Evolutionary conservation across 2,797 vertebrate genomes (phyloP).

Genomic region (Mionectes olivaceus): DNA sequence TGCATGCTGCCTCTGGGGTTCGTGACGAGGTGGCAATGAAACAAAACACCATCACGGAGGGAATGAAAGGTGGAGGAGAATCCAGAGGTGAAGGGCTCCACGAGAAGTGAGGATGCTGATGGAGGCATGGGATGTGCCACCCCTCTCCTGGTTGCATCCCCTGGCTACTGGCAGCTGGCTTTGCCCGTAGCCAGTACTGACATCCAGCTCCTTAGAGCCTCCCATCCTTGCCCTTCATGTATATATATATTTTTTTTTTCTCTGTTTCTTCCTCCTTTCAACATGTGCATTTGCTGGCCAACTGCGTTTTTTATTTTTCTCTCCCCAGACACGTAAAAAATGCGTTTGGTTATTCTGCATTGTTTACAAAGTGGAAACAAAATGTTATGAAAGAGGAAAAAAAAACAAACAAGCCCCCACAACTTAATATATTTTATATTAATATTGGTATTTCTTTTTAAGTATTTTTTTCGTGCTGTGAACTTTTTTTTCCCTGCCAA

Average conservation of each 20-base stretch:
- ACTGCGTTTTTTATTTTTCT: slow-evolving; percentile 77
- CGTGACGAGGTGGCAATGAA: neutral
- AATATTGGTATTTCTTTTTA: slow-evolving; percentile 87
- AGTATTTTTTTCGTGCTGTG: slow-evolving; percentile 84
- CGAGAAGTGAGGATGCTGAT: neutral
- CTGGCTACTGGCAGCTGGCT: slow-evolving; percentile 63
- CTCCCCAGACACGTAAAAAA: slow-evolving; percentile 71
- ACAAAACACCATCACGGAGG: neutral
- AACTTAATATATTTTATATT: slow-evolving; percentile 97
- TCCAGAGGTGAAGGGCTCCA: neutral
- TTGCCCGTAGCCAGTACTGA: slow-evolving; percentile 3
- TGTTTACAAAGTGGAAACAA: slow-evolving; percentile 90
- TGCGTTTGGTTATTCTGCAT: slow-evolving; percentile 81
- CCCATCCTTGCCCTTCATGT: slow-evolving; percentile 17
- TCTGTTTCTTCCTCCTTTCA: slow-evolving; percentile 62
- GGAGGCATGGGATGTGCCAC: rapidly evolving
- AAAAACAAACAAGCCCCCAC: slow-evolving; percentile 9
- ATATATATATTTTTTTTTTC: slow-evolving; percentile 30
- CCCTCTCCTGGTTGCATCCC: neutral
- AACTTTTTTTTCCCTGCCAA: slow-evolving; percentile 88
- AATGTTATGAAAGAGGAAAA: slow-evolving; percentile 77
- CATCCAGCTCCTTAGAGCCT: neutral
- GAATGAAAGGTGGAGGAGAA: neutral
- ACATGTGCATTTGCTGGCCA: slow-evolving; percentile 89
- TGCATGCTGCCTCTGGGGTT: neutral